These are phyloP conservation scores for Todiramphus saurophagus DNA, from an alignment of 2,113 vertebrate genomes.

Conservation along the genomic window DNA sequence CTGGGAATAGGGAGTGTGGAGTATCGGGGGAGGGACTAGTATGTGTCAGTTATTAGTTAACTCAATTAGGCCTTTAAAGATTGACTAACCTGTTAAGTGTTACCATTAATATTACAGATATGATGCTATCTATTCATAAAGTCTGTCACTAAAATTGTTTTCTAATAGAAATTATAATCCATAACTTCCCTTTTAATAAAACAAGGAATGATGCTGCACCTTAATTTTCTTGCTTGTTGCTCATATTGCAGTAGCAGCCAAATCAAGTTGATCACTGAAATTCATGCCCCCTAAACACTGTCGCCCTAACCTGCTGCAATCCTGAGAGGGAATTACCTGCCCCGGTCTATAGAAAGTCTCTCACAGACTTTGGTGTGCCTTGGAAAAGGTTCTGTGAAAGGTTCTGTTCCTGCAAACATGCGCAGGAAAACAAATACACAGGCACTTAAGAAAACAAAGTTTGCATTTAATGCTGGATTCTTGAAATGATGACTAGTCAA, in stretches of 20 bases:
- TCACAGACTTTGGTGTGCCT: background rate
- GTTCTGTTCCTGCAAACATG: background rate
- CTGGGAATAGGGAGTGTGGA: background rate
- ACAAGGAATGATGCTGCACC: background rate
- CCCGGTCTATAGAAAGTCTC: background rate
- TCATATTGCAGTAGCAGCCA: background rate
- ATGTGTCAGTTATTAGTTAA: background rate
- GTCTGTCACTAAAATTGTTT: background rate
- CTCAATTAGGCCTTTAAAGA: background rate
- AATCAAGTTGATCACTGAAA: conserved; percentile 1
- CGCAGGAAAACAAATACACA: background rate
- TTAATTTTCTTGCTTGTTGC: conserved; percentile 30
- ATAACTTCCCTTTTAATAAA: background rate
- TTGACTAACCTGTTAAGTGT: background rate
- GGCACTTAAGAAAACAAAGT: background rate
- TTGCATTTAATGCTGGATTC: background rate
- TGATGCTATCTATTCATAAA: background rate
- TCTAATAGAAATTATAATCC: background rate
- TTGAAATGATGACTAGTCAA: background rate
- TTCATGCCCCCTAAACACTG: background rate
- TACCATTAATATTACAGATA: background rate
- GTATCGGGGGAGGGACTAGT: background rate
- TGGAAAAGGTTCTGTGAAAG: background rate
- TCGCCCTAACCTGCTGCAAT: background rate
- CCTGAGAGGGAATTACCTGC: background rate